phyloP scores from a whole-genome alignment of 2,888 invertebrate genomes.

The Scaptomyza parva region DNA sequence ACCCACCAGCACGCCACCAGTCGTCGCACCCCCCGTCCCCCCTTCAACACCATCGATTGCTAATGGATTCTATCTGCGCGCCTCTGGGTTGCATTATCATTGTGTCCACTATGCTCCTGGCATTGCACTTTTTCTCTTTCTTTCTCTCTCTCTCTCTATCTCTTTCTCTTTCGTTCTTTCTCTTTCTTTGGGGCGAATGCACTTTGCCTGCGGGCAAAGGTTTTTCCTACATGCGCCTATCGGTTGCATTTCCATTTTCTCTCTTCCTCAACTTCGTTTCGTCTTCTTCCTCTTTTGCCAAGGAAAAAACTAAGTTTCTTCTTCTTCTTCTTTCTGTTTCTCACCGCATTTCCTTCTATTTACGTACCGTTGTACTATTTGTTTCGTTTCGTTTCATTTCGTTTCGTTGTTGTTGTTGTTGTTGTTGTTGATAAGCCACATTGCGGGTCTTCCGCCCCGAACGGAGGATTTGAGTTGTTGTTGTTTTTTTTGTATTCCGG shows the following conservation, averaged over 20 bases:
- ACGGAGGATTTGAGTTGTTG: conserved; percentile 59
- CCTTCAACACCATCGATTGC: conserved; percentile 39
- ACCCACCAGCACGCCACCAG: neutral
- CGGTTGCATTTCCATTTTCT: conserved; percentile 15
- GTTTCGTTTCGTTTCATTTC: conserved; percentile 29
- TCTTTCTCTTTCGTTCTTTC: neutral
- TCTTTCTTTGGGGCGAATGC: conserved; percentile 63
- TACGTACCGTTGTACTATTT: conserved; percentile 25
- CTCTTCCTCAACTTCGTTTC: conserved; percentile 14
- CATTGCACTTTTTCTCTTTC: conserved; percentile 20
- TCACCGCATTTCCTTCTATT: conserved; percentile 37
- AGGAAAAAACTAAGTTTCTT: conserved; percentile 33
- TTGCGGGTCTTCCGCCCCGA: conserved; percentile 69
- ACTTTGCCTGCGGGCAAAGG: conserved; percentile 67
- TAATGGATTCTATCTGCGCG: conserved; percentile 65
- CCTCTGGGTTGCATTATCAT: conserved; percentile 61
- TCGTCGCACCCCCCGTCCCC: neutral
- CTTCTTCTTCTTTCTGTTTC: no score
- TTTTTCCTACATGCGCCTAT: conserved; percentile 61
- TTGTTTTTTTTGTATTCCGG: conserved; percentile 9
- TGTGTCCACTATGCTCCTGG: conserved; percentile 58
- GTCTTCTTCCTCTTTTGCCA: no score
- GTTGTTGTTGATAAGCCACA: conserved; percentile 65
- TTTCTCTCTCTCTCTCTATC: conserved; percentile 4
- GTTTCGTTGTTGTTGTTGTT: conserved; percentile 38